Evolutionary conservation across 2,113 vertebrate species (phyloP).

Genomic region (Stictonetta naevosa): DNA sequence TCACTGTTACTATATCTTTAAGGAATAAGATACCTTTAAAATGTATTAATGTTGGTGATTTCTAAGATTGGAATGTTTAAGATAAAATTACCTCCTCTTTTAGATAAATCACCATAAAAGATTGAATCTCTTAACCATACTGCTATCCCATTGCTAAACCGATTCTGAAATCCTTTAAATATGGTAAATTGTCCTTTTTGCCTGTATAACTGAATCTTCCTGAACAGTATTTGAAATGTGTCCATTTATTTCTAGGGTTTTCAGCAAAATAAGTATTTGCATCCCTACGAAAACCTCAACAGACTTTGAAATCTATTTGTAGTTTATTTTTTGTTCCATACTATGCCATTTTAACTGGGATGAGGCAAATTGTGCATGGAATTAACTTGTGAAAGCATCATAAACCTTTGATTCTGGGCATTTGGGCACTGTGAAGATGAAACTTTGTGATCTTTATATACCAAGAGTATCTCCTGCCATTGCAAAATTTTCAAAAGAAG

Average conservation of each 20-base stretch:
- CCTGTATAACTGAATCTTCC: not conserved
- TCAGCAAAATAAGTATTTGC: not conserved
- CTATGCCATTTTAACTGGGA: not conserved
- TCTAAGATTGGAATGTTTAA: not conserved
- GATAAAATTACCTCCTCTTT: not conserved
- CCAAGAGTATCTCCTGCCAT: not conserved
- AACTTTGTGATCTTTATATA: not conserved
- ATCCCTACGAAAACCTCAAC: not conserved
- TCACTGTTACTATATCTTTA: not conserved
- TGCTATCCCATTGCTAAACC: not conserved
- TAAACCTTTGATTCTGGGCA: not conserved
- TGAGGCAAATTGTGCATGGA: not conserved
- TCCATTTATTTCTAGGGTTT: not conserved
- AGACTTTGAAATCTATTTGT: not conserved
- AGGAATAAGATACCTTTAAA: not conserved
- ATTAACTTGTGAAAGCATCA: not conserved
- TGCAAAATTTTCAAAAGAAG: not conserved
- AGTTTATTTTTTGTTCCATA: not conserved
- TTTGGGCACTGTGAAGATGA: not conserved
- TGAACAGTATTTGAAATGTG: not conserved
- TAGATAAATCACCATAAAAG: not conserved
- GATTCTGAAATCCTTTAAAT: not conserved
- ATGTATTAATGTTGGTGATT: not conserved
- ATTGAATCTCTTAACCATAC: not conserved
- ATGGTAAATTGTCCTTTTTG: not conserved